Conservation (phyloP, 2,113 vertebrate genomes). For the Cygnus buccinator region DNA sequence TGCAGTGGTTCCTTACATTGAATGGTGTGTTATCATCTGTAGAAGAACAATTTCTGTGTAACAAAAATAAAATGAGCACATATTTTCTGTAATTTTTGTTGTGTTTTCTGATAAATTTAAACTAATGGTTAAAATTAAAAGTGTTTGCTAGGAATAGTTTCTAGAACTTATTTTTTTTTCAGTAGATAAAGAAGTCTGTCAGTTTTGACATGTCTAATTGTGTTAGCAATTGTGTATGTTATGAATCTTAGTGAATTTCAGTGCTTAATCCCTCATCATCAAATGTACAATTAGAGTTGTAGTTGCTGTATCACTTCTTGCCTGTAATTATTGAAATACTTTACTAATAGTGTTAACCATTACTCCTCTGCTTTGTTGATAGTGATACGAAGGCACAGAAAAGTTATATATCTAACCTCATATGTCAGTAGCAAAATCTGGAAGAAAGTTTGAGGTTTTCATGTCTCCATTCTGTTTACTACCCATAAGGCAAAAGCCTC, state of each 20-base stretch:
- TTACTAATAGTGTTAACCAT: background rate
- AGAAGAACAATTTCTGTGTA: accelerated
- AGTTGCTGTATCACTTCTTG: background rate
- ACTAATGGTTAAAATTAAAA: background rate
- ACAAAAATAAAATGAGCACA: background rate
- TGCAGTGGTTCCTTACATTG: background rate
- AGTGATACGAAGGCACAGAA: background rate
- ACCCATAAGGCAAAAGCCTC: background rate
- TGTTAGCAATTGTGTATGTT: background rate
- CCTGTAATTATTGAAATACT: background rate
- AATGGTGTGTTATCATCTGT: background rate
- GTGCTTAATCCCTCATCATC: background rate
- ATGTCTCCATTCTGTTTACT: background rate
- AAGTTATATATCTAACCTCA: background rate
- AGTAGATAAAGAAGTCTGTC: no score
- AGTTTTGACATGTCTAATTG: background rate
- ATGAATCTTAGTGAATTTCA: background rate
- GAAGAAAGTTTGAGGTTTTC: background rate
- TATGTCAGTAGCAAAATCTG: background rate
- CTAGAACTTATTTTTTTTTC: background rate
- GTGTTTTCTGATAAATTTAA: background rate
- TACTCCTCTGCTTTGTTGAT: background rate
- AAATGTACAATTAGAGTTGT: background rate
- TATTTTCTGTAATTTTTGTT: background rate
- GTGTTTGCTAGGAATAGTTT: background rate